Conservation (phyloP, 2,888 invertebrate species). For the Troides helena region DNA sequence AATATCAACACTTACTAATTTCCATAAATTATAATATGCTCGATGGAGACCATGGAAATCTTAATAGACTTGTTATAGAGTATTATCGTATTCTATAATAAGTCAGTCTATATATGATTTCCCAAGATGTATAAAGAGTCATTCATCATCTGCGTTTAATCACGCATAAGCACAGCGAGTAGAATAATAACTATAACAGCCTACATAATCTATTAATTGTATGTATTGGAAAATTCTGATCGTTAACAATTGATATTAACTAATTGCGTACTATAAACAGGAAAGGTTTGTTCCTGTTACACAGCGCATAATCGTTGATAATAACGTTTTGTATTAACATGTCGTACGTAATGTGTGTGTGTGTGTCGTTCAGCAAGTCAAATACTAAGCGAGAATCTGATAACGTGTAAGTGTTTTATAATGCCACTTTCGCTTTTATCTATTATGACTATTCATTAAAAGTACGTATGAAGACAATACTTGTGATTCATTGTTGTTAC, state of each 20-base stretch:
- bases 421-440: constrained; percentile 11
- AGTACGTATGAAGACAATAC: neutral
- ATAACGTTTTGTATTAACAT: neutral
- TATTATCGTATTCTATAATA: too few relatives aligned
- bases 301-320: constrained; percentile 1
- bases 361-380: neutral
- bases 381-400: neutral
- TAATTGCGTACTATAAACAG: constrained; percentile 10
- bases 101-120: too few relatives aligned
- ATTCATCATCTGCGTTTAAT: too few relatives aligned
- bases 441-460: constrained; percentile 5
- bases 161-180: too few relatives aligned
- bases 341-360: neutral
- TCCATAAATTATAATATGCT: too few relatives aligned
- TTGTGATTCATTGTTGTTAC: neutral
- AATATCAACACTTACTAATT: too few relatives aligned
- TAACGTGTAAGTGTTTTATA: neutral
- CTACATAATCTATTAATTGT: too few relatives aligned
- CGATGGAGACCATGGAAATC: too few relatives aligned
- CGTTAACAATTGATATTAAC: neutral
- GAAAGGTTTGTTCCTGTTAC: constrained; percentile 16
- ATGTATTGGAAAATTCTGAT: neutral
- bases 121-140: too few relatives aligned
- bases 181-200: too few relatives aligned
- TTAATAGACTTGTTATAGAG: too few relatives aligned